phyloP scores from a whole-genome alignment of 1,140 invertebrate species.

The Rhynchophorus ferrugineus region DNA sequence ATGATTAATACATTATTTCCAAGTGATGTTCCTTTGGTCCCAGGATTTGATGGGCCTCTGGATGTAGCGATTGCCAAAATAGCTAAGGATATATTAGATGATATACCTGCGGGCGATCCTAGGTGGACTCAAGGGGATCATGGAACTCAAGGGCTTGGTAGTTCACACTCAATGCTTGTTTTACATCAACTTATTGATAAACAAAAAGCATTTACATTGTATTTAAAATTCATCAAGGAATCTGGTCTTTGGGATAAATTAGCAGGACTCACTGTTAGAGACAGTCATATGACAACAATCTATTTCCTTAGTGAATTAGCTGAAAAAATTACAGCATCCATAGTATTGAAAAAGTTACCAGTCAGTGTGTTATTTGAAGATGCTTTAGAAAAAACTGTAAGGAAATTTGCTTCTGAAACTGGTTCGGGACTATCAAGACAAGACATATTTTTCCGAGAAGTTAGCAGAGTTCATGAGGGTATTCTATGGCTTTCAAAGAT shows the following conservation, averaged over 20 bases:
- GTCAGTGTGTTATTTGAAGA: constrained; percentile 46
- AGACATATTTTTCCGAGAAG: constrained; percentile 67
- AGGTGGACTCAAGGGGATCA: constrained; percentile 55
- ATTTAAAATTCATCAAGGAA: constrained; percentile 68
- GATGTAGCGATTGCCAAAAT: constrained; percentile 64
- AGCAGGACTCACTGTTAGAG: constrained; percentile 35
- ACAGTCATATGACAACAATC: constrained; percentile 54
- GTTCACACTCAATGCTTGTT: constrained; percentile 69
- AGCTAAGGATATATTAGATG: constrained; percentile 75
- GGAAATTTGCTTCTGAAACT: constrained; percentile 40
- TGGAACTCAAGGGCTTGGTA: constrained; percentile 42
- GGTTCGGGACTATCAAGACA: constrained; percentile 53
- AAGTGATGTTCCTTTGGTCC: constrained; percentile 34
- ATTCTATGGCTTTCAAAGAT: constrained; percentile 48
- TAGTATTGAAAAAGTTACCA: constrained; percentile 59
- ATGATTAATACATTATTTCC: constrained; percentile 62
- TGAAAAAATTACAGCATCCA: constrained; percentile 68
- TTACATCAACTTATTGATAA: constrained; percentile 79
- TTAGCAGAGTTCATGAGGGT: constrained; percentile 50
- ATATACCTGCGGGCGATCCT: constrained; percentile 82
- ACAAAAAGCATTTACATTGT: constrained; percentile 67
- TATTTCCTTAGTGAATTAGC: constrained; percentile 50
- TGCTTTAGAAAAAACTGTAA: constrained; percentile 53
- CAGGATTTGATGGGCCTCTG: constrained; percentile 51
- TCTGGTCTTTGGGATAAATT: constrained; percentile 61